Evolutionary conservation across 2,888 invertebrate species (phyloP).

Genomic region (Melanophora roralis): DNA sequence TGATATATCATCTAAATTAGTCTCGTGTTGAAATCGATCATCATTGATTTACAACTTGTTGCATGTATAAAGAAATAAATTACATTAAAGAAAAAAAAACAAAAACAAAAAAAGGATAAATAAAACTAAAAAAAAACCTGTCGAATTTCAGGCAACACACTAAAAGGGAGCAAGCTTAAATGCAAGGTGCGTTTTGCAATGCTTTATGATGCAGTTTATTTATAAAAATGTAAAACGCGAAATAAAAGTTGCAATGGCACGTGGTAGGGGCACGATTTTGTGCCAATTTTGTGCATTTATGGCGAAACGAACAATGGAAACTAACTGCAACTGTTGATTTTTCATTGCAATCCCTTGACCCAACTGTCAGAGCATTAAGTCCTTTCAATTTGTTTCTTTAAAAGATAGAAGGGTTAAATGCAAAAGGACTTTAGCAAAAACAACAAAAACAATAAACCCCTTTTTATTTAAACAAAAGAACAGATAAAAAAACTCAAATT

Average conservation of each 20-base stretch:
- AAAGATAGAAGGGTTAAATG: slow-evolving; percentile 29
- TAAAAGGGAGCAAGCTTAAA: slow-evolving; percentile 23
- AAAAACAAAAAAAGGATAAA: background rate
- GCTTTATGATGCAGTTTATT: slow-evolving; percentile 60
- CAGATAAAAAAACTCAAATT: slow-evolving; percentile 6
- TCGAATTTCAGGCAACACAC: slow-evolving; percentile 35
- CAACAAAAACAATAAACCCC: slow-evolving; percentile 10
- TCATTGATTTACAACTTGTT: slow-evolving; percentile 62
- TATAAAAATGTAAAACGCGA: slow-evolving; percentile 16
- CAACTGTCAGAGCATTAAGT: slow-evolving; percentile 36
- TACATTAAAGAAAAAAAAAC: slow-evolving; percentile 38
- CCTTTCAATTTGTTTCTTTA: slow-evolving; percentile 17
- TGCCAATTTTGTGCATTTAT: slow-evolving; percentile 38
- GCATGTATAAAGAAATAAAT: slow-evolving; percentile 47
- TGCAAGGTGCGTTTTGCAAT: slow-evolving; percentile 60
- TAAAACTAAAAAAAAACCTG: slow-evolving; percentile 29
- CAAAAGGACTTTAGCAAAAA: slow-evolving; percentile 10
- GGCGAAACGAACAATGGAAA: slow-evolving; percentile 34
- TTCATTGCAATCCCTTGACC: slow-evolving; percentile 7
- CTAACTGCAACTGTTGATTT: slow-evolving; percentile 60
- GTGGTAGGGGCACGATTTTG: slow-evolving; percentile 60
- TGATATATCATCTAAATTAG: slow-evolving; percentile 60
- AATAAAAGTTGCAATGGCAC: slow-evolving; percentile 61
- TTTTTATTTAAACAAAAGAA: slow-evolving; percentile 1
- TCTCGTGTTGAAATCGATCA: slow-evolving; percentile 62